Evolutionary conservation across 2,888 invertebrate genomes (phyloP).

Genomic region (Diachrysia chrysitis): DNA sequence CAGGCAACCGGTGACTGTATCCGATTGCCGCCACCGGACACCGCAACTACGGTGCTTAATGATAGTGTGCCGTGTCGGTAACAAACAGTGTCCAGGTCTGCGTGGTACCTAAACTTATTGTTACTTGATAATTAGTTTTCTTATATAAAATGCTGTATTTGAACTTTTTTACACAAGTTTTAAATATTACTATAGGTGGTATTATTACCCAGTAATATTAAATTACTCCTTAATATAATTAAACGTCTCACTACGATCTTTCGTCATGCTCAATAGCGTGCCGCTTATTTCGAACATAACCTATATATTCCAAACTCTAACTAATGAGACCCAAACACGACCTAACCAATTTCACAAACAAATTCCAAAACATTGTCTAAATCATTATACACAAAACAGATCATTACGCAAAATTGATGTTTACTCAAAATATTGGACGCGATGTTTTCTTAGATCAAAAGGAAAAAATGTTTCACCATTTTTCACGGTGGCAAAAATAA

Average conservation of each 20-base stretch:
- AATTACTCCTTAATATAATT: conserved; percentile 49
- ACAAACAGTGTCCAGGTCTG: too few species aligned
- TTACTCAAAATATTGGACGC: conserved; percentile 75
- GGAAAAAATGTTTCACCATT: conserved; percentile 79
- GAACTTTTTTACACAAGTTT: conserved; percentile 19
- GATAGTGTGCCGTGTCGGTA: too few species aligned
- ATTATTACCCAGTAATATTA: conserved; percentile 30
- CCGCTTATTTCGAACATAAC: conserved; percentile 38
- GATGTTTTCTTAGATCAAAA: conserved; percentile 81
- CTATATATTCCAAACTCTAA: conserved; percentile 48
- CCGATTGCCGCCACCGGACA: too few species aligned
- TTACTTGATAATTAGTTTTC: not conserved
- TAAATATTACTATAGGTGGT: conserved; percentile 18
- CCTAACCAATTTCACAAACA: conserved; percentile 41
- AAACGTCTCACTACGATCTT: conserved; percentile 59
- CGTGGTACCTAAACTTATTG: not conserved
- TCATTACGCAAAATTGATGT: conserved; percentile 78
- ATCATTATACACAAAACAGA: conserved; percentile 67
- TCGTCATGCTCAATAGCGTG: conserved; percentile 61
- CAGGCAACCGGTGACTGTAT: too few species aligned
- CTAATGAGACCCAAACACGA: conserved; percentile 69
- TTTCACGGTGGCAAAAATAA: conserved; percentile 83
- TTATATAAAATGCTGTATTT: conserved; percentile 9
- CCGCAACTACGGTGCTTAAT: too few species aligned
- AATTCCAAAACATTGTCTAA: conserved; percentile 56